Conservation (phyloP, 1,140 invertebrate genomes). For the Drosophila paulistorum region DNA sequence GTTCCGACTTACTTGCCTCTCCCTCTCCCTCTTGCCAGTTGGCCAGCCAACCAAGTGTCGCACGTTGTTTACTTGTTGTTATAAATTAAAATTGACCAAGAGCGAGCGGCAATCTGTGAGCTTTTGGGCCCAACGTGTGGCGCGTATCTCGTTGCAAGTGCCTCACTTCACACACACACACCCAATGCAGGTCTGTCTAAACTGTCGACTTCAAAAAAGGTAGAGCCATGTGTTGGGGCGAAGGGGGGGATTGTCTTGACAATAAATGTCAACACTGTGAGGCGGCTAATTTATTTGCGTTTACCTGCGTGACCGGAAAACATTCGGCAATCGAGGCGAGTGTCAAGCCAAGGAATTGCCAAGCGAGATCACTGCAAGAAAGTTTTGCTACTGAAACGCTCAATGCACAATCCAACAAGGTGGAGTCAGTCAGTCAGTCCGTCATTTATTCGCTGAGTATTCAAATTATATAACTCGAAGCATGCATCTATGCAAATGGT, state of each 20-base stretch:
- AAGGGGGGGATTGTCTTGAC: constrained; percentile 48
- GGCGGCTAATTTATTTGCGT: constrained; percentile 55
- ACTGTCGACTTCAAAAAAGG: background rate
- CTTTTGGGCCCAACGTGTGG: constrained; percentile 41
- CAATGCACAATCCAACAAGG: background rate
- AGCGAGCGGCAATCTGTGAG: constrained; percentile 54
- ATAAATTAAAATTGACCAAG: constrained; percentile 65
- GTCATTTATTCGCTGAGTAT: too few relatives aligned
- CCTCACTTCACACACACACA: constrained; percentile 3
- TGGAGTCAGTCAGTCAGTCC: too few relatives aligned
- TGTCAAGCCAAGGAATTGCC: background rate
- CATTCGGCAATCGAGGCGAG: background rate
- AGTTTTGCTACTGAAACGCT: background rate
- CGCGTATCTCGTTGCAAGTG: constrained; percentile 61
- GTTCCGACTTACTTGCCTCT: constrained; percentile 11
- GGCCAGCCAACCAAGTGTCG: constrained; percentile 14
- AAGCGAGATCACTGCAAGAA: background rate
- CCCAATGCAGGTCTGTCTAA: background rate
- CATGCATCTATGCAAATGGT: too few relatives aligned
- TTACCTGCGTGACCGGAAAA: constrained; percentile 36
- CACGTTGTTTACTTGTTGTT: constrained; percentile 50
- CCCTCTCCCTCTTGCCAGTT: constrained; percentile 32
- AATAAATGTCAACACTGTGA: constrained; percentile 63
- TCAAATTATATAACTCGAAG: too few relatives aligned
- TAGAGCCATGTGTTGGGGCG: background rate